phyloP scores from a whole-genome alignment of 1,140 invertebrate species.

The Brachionus rotundiformis region DNA sequence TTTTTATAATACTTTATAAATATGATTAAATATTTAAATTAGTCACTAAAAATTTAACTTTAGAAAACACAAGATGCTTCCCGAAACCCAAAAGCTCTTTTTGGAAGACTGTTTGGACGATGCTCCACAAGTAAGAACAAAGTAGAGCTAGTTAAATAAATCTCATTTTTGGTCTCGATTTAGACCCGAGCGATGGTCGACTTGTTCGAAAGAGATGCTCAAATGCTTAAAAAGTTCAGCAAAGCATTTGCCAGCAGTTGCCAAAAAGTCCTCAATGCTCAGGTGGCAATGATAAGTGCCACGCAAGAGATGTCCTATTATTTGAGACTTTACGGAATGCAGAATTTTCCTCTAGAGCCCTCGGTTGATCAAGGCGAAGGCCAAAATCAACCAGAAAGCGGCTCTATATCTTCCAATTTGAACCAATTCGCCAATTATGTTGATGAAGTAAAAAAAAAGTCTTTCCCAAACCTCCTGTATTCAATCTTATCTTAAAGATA shows the following conservation, averaged over 20 bases:
- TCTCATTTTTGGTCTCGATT: neutral
- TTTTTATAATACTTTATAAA: neutral
- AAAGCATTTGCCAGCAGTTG: conserved; percentile 38
- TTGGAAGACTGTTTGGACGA: conserved; percentile 24
- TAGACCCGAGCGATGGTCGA: conserved; percentile 22
- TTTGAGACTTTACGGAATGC: conserved; percentile 44
- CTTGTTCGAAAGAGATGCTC: conserved; percentile 14
- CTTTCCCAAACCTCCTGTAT: neutral
- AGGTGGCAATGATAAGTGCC: conserved; percentile 33
- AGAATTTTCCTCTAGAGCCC: conserved; percentile 35
- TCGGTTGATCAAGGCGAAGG: neutral
- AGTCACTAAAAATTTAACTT: neutral
- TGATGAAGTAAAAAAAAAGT: conserved; percentile 19
- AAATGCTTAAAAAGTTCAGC: conserved; percentile 37
- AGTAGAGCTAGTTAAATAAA: neutral
- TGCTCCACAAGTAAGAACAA: neutral
- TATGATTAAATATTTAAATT: neutral
- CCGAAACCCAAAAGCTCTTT: conserved; percentile 15
- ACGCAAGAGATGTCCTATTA: conserved; percentile 39
- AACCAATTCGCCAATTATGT: conserved; percentile 35
- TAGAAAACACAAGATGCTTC: neutral
- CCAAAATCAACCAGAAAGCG: neutral
- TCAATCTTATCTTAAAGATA: neutral
- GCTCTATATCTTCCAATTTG: neutral
- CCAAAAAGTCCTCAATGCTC: conserved; percentile 36